These are phyloP conservation scores for Caenorhabditis panamensis DNA, from an alignment of 2,888 invertebrate species.

Conservation along the genomic window DNA sequence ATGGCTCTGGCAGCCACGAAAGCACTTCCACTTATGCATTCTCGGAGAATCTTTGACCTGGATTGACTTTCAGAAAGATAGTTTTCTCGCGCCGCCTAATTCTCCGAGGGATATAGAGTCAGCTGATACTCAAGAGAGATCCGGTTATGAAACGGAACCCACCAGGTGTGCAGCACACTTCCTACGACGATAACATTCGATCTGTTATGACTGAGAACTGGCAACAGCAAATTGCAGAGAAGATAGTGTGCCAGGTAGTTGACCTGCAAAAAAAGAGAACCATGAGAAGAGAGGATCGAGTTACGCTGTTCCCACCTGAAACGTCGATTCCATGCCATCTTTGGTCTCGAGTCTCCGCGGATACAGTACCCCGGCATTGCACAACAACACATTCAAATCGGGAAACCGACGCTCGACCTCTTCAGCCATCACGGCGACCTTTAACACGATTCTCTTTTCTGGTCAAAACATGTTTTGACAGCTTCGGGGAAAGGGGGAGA, in stretches of 20 bases:
- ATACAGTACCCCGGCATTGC: constrained; percentile 78
- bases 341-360: constrained; percentile 72
- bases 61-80: background rate
- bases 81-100: no score
- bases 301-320: constrained; percentile 71
- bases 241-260: constrained; percentile 80
- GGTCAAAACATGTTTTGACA: constrained; percentile 47
- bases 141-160: constrained; percentile 36
- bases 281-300: background rate
- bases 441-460: constrained; percentile 30
- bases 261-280: constrained; percentile 68
- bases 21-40: constrained; percentile 8
- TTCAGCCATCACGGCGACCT: constrained; percentile 77
- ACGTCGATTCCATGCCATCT: constrained; percentile 78
- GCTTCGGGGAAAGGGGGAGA: constrained; percentile 1
- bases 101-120: background rate
- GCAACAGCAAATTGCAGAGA: constrained; percentile 72
- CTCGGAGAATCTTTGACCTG: constrained; percentile 12
- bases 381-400: constrained; percentile 75
- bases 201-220: constrained; percentile 71
- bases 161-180: constrained; percentile 79
- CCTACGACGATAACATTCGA: constrained; percentile 79
- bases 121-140: no score
- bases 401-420: constrained; percentile 77
- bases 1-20: background rate